A percentile compares a stretch with the other conserved stretches of the same genome.
Evolutionary conservation across 1,140 invertebrate species (phyloP).

Genomic region (Cecropterus lyciades): DNA sequence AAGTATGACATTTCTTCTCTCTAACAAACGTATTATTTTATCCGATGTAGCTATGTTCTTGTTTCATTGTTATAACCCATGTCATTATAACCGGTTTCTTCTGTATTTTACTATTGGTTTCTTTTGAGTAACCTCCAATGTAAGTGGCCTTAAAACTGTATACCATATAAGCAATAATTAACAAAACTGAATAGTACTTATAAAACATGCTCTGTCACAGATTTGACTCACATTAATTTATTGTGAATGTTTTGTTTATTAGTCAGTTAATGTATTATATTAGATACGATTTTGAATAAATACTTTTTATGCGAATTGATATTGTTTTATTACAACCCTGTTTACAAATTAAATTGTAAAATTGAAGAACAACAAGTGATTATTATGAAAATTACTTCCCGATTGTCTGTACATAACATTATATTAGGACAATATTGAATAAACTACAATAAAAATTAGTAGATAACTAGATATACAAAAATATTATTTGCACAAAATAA

Average conservation of each 20-base stretch:
- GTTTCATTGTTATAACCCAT: too few species aligned
- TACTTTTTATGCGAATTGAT: constrained; percentile 49
- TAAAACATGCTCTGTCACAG: background rate
- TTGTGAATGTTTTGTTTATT: constrained; percentile 8
- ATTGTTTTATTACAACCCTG: constrained; percentile 30
- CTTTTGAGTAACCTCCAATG: background rate
- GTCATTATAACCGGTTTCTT: too few species aligned
- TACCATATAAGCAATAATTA: background rate
- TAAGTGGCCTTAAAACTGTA: constrained; percentile 2
- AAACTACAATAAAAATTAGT: too few species aligned
- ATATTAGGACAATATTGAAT: too few species aligned
- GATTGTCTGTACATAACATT: too few species aligned
- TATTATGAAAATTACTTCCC: too few species aligned
- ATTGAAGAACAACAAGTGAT: too few species aligned
- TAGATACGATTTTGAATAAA: constrained; percentile 68
- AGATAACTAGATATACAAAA: too few species aligned
- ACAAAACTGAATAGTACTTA: constrained; percentile 3
- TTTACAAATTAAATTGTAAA: background rate
- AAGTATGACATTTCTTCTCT: too few species aligned
- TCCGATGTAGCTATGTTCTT: too few species aligned
- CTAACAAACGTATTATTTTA: too few species aligned
- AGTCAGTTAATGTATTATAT: constrained; percentile 54
- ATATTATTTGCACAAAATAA: too few species aligned
- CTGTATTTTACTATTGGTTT: background rate
- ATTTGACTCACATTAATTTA: constrained; percentile 22